These are phyloP conservation scores for Pomatorhinus ruficollis DNA, from an alignment of 2,113 vertebrate species.

Conservation along the genomic window DNA sequence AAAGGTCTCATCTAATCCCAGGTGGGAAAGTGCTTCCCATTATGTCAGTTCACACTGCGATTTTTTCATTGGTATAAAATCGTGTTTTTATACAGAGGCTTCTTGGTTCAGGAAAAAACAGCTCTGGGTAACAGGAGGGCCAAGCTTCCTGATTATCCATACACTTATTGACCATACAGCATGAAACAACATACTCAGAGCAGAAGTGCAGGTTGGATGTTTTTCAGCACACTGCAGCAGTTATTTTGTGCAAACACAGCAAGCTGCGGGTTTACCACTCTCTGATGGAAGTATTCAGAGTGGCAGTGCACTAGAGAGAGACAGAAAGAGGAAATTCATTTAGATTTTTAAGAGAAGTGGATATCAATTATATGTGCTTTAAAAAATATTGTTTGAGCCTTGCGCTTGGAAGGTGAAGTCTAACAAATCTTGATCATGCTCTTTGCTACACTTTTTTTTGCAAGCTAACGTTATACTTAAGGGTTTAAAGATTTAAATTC, in stretches of 20 bases:
- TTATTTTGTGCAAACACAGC: constrained; percentile 71
- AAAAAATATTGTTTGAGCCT: neutral
- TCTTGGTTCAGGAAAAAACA: neutral
- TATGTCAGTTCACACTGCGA: neutral
- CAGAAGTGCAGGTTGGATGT: constrained; percentile 37
- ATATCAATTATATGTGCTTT: constrained; percentile 33
- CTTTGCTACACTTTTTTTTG: neutral
- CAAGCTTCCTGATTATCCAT: constrained; percentile 39
- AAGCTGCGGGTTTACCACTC: constrained; percentile 57
- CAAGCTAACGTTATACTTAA: neutral
- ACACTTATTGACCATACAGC: constrained; percentile 34
- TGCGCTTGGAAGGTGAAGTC: neutral
- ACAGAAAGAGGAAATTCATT: constrained; percentile 31
- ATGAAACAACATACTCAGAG: neutral
- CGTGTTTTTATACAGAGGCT: neutral
- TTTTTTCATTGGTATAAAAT: neutral
- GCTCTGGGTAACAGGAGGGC: neutral
- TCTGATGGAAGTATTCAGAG: constrained; percentile 44
- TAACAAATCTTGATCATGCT: neutral
- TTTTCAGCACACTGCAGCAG: constrained; percentile 62
- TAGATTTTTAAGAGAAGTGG: constrained; percentile 42
- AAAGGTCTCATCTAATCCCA: neutral
- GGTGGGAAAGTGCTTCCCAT: neutral
- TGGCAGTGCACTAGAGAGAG: constrained; percentile 9
- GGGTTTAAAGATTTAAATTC: constrained; percentile 34